phyloP scores from a whole-genome alignment of 2,888 invertebrate genomes.

The Pyralis farinalis region DNA sequence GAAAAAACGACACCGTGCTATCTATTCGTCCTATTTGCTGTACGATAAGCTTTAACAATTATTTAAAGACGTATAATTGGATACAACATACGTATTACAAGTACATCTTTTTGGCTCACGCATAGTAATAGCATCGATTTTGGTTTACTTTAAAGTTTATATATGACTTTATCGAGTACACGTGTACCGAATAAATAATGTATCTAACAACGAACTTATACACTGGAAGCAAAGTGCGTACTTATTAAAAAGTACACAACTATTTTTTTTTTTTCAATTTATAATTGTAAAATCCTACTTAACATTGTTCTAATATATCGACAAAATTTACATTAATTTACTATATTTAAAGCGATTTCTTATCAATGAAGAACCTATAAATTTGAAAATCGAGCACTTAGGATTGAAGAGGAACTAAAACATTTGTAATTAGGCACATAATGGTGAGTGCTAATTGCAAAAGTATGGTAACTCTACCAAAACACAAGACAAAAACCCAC shows the following conservation, averaged over 20 bases:
- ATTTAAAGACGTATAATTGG: no score
- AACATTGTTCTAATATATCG: neutral
- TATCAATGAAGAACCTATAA: neutral
- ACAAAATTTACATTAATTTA: no score
- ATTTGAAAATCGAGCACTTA: neutral
- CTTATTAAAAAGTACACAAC: neutral
- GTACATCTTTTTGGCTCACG: no score
- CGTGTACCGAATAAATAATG: constrained; percentile 5
- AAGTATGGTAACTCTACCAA: constrained; percentile 13
- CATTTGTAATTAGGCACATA: neutral
- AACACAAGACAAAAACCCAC: constrained; percentile 12
- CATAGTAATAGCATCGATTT: no score
- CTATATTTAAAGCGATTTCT: neutral
- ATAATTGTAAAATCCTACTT: neutral
- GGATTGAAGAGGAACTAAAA: neutral
- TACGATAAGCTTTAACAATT: no score
- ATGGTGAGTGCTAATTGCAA: neutral
- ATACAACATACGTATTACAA: no score
- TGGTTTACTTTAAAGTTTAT: neutral
- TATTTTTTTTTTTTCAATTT: neutral
- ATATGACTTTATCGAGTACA: constrained; percentile 1
- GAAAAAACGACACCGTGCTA: no score
- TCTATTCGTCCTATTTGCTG: no score
- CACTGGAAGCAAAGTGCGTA: neutral
- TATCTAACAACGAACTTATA: neutral